Evolutionary conservation across 2,113 vertebrate species (phyloP).

Genomic region (Plestiodon gilberti): DNA sequence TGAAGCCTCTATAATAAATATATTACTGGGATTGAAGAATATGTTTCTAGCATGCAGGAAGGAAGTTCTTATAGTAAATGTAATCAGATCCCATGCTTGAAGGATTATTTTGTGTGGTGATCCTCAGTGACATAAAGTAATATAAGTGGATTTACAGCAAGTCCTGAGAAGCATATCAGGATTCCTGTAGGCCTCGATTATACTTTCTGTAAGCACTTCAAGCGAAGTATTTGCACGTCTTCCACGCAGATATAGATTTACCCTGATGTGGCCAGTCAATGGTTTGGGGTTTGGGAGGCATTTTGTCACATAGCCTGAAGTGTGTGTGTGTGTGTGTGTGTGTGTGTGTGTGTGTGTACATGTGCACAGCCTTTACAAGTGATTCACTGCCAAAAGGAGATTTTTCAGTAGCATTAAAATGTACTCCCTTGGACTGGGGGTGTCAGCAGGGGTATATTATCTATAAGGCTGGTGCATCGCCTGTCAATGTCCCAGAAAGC

Average conservation of each 20-base stretch:
- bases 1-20: background rate
- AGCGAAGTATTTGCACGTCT: background rate
- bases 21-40: background rate
- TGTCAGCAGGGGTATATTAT: no score
- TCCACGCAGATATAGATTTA: background rate
- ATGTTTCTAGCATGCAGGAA: background rate
- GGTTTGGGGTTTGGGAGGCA: no score
- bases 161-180: background rate
- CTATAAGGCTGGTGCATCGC: no score
- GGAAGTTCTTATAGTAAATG: background rate
- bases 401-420: background rate
- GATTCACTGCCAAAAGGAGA: background rate
- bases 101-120: background rate
- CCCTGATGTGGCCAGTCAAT: background rate
- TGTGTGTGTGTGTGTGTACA: background rate
- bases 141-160: background rate
- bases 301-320: background rate
- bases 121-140: slow-evolving; percentile 6
- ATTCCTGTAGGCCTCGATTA: background rate
- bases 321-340: background rate
- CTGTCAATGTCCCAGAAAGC: no score
- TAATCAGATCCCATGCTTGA: background rate
- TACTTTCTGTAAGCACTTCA: background rate
- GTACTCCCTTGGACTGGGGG: background rate
- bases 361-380: background rate